Base-by-base conservation (phyloP, 2,113 vertebrate genomes). In the Sylvilagus bachmani region DNA sequence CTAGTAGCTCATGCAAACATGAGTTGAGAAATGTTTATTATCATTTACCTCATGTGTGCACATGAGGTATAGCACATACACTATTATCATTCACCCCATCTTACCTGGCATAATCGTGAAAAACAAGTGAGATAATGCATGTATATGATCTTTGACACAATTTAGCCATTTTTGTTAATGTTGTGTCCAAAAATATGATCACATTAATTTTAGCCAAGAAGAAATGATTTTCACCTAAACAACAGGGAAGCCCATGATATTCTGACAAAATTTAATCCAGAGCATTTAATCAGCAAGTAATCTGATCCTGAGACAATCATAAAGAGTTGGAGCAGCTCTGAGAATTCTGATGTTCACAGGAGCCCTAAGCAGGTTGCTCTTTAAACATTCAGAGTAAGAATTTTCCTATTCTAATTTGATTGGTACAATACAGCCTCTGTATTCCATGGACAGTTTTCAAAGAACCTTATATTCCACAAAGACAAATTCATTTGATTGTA, bases 361-460 rank as follows among this genome's bases (percentile, higher is more conserved):
- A 38, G 10, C 77, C 19, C 62, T 6, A 83, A 53, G 7, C 9
- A 89, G 10, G 4, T 4, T 80, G 1, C 29, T 84, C 9, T 53
- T 67, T 61, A 90, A 70, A 74, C 10, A 13, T 27, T 22, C 16
- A 92, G 38, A 74, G 51, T n/a, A 70, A 90, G 5, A 11, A 92
- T 44, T 25, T 36, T 14, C 8, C 24, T 82, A 11, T 1, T 61
- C 3, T 86, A 21, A 62, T 74, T 10, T 61, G n/a, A 49, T 14
- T 79, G 51, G 16, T 66, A 31, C 22, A 79, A 79, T 27, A 25
- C 6, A 85, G 17, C 64, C 6, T 27, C 3, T 78, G 2, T 10
- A 33, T 95, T 96, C 25, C 51, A 86, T 53, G 90, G 70, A 61
- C n/a, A 75, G 21, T 12, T 67, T 90, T 22, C 38, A 67, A 88